phyloP scores from a whole-genome alignment of 2,888 invertebrate species.

The Syrphus vitripennis region DNA sequence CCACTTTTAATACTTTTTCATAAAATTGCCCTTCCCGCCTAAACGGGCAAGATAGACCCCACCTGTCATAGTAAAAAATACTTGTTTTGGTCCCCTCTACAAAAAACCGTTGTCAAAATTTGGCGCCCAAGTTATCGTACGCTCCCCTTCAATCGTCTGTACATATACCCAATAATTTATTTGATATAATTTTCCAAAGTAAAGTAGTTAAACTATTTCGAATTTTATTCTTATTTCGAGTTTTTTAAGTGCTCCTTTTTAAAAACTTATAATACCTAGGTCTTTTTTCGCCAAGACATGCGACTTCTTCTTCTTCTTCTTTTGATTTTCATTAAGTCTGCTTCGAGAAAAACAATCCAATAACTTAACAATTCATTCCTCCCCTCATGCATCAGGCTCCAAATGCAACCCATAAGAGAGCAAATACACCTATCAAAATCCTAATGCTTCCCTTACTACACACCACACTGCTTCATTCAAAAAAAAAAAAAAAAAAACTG shows the following conservation, averaged over 20 bases:
- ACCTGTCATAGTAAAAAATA: no score
- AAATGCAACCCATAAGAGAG: slow-evolving; percentile 22
- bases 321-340: slow-evolving; percentile 29
- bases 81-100: no score
- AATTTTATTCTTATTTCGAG: not conserved
- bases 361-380: slow-evolving; percentile 28
- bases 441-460: not conserved
- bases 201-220: not conserved
- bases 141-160: not conserved
- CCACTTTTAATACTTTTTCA: no score
- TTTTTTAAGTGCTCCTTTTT: slow-evolving; percentile 13
- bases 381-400: not conserved
- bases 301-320: not conserved
- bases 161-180: not conserved
- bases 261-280: slow-evolving; percentile 2
- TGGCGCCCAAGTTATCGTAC: no score
- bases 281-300: not conserved
- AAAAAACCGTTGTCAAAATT: no score
- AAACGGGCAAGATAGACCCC: no score
- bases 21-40: no score
- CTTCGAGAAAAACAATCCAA: slow-evolving; percentile 37
- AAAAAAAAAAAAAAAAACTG: not conserved
- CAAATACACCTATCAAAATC: slow-evolving; percentile 46
- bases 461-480: not conserved
- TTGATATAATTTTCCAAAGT: not conserved